Evolutionary conservation across 1,140 invertebrate species (phyloP), one percentile per base, ranked within the genome.

Genomic region (Psix sp.): DNA sequence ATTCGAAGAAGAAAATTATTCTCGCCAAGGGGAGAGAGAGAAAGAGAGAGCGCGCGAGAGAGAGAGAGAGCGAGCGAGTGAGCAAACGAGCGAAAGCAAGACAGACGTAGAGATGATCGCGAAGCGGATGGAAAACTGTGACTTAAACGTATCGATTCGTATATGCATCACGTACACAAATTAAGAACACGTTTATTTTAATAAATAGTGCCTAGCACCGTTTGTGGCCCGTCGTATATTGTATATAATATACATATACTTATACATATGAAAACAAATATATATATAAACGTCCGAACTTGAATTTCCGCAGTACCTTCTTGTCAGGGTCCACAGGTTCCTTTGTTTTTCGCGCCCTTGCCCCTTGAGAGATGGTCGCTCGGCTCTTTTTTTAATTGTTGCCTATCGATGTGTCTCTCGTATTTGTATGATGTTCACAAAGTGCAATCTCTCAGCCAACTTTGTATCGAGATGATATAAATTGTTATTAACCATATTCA

Each of bases 121-220:
- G 7, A 38, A 16, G 21, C 21, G 21, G 11, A 14, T 35, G 7
- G 16, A 17, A 24, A 21, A 33, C 4, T 31, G 45, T 6, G 48
- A 65, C 24, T 14, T 51, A 43, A 46, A 71, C 45, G 74, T 52
- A 65, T 48, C 38, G 66, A 45, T 51, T 73, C 63, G 59, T 67
- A 74, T 56, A 56, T 46, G 59, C 51, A 68, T 60, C 29, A 51
- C 57, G 43, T 63, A 63, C 52, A 57, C 59, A 72, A 81, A 83
- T 84, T 83, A 81, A 85, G 75, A 82, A 85, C 82, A 82, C 84
- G 80, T 82, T 82, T 86, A 85, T 85, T 83, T 82, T 76, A 84
- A 81, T 84, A 83, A 86, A 87, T 86, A 86, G 86, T 87, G 86
- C 86, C 86, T 87, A 84, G 82, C 83, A 87, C 86, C 83, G 80